Conservation (phyloP, 2,888 invertebrate species). For the Myopa testacea region DNA sequence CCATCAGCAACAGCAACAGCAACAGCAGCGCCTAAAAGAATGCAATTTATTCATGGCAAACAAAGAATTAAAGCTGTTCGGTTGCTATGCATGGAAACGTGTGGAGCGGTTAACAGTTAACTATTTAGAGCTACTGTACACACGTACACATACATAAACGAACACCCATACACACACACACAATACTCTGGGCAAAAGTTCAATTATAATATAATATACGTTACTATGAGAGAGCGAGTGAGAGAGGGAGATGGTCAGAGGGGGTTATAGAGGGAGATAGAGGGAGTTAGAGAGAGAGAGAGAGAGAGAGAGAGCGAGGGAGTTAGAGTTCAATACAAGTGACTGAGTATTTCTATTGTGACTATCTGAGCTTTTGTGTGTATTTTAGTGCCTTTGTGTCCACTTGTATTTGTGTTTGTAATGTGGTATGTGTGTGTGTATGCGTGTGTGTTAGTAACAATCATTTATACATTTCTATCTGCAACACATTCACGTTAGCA, state of each 20-base stretch:
- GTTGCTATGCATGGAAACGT: neutral
- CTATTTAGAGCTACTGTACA: slow-evolving; percentile 5
- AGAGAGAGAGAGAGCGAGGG: neutral
- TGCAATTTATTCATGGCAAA: slow-evolving; percentile 24
- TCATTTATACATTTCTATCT: neutral
- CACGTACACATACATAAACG: neutral
- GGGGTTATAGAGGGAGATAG: too few species aligned
- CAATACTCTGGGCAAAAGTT: slow-evolving; percentile 7
- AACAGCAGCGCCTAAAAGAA: slow-evolving; percentile 24
- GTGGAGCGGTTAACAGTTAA: slow-evolving; percentile 5
- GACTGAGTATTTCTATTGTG: too few species aligned
- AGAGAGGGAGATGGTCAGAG: neutral
- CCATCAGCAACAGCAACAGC: neutral
- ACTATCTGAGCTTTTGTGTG: too few species aligned
- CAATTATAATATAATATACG: neutral
- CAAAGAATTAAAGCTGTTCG: neutral
- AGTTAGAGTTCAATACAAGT: too few species aligned
- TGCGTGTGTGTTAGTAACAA: neutral
- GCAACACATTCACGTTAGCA: neutral
- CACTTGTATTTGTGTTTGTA: neutral
- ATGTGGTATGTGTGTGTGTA: neutral
- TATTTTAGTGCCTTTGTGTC: neutral
- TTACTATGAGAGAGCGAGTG: neutral
- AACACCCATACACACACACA: neutral
- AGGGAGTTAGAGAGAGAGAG: neutral